phyloP scores from a whole-genome alignment of 2,113 vertebrate species.

The Bubalus kerabau region DNA sequence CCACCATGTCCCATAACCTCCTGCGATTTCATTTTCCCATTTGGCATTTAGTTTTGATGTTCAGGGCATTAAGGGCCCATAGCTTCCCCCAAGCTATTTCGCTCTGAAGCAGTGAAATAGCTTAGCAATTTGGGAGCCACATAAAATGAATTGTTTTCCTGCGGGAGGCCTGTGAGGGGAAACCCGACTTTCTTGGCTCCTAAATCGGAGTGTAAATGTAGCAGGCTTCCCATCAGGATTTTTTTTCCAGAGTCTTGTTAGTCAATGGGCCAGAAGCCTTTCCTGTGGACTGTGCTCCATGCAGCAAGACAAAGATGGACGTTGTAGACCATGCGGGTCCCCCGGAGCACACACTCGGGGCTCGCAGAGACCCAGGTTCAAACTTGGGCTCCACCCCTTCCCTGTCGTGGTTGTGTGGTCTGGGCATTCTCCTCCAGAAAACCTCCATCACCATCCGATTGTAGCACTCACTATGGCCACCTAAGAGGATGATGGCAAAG shows the following conservation, averaged over 20 bases:
- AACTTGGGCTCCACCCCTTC: background rate
- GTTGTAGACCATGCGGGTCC: fast-evolving
- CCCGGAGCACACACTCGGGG: fast-evolving
- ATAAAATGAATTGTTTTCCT: constrained; percentile 82
- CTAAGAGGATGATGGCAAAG: background rate
- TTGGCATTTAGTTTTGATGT: constrained; percentile 82
- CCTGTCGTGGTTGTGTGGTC: fast-evolving
- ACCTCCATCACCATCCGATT: fast-evolving
- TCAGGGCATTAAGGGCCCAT: constrained; percentile 79
- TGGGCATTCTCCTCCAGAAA: background rate
- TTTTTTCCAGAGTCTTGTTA: constrained; percentile 38
- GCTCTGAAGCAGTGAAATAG: constrained; percentile 80
- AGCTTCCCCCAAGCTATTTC: constrained; percentile 81
- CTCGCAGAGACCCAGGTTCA: fast-evolving
- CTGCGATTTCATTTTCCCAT: constrained; percentile 74
- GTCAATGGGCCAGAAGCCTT: constrained; percentile 45
- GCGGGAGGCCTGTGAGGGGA: constrained; percentile 20
- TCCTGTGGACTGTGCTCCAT: constrained; percentile 44
- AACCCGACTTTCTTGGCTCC: constrained; percentile 40
- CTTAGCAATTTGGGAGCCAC: constrained; percentile 80
- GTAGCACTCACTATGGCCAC: background rate
- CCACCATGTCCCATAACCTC: constrained; percentile 37
- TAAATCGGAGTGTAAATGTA: constrained; percentile 61
- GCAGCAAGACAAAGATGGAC: constrained; percentile 58
- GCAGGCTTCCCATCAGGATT: constrained; percentile 61